These are phyloP conservation scores for Scaptomyza cyrtandrae DNA, from an alignment of 2,888 invertebrate genomes.

Conservation along the genomic window DNA sequence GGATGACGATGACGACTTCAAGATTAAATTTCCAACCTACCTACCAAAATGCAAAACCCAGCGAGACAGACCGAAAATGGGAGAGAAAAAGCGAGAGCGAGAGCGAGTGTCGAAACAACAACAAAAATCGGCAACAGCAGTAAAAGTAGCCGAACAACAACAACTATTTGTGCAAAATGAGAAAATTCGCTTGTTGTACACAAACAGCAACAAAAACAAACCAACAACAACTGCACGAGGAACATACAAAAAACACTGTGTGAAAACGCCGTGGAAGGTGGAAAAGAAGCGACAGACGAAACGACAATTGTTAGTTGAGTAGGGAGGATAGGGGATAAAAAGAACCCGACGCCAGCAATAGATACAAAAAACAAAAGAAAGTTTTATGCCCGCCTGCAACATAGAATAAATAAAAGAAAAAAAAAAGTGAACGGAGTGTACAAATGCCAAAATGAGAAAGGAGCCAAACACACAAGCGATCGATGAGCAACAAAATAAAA, in stretches of 20 bases:
- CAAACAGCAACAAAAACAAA: conserved; percentile 21
- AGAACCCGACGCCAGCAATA: conserved; percentile 42
- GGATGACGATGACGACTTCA: conserved; percentile 79
- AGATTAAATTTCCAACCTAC: conserved; percentile 81
- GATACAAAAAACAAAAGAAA: conserved; percentile 63
- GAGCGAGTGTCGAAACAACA: conserved; percentile 55
- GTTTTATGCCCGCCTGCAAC: conserved; percentile 42
- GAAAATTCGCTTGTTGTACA: conserved; percentile 73
- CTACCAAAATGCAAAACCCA: conserved; percentile 73
- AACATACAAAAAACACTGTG: conserved; percentile 18
- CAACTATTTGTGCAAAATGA: conserved; percentile 70
- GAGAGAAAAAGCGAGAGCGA: conserved; percentile 1
- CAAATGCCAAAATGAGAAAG: conserved; percentile 68
- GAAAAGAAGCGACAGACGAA: conserved; percentile 9
- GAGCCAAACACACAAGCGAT: conserved; percentile 43
- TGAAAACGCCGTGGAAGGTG: conserved; percentile 25
- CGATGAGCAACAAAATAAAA: conserved; percentile 46
- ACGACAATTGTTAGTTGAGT: conserved; percentile 10
- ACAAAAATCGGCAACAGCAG: conserved; percentile 9
- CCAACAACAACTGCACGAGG: conserved; percentile 23
- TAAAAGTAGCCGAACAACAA: conserved; percentile 27
- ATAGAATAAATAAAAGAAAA: too few species aligned
- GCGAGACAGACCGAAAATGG: conserved; percentile 11
- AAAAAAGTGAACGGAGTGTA: conserved; percentile 69
- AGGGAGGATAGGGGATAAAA: conserved; percentile 14